These are phyloP conservation scores for Acanthurus leucopareius DNA, from an alignment of 2,797 vertebrate species.

Conservation along the genomic window DNA sequence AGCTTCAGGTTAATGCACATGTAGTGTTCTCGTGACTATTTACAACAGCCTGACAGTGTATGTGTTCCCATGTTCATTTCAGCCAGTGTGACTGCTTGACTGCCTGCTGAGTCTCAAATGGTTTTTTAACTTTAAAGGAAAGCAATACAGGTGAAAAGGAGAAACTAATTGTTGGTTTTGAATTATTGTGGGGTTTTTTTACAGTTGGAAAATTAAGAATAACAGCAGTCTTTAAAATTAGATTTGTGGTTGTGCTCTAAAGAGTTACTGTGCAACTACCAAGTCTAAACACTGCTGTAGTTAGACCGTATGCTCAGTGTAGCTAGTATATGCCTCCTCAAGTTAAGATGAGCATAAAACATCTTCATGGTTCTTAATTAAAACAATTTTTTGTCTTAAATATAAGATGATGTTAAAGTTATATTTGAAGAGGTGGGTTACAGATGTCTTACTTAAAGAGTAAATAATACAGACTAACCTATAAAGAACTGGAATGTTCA, in stretches of 20 bases:
- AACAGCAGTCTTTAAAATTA: background rate
- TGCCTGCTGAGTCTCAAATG: background rate
- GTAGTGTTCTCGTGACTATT: background rate
- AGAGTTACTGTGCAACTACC: background rate
- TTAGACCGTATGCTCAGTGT: background rate
- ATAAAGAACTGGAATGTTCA: too few species aligned
- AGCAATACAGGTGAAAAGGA: too few species aligned
- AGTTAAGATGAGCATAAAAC: background rate
- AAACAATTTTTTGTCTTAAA: background rate
- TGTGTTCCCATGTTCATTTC: background rate
- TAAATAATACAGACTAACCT: conserved; percentile 3
- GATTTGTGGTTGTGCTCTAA: background rate
- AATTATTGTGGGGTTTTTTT: background rate
- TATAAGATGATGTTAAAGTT: background rate
- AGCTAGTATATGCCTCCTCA: background rate
- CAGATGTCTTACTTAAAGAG: too few species aligned
- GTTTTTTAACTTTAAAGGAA: background rate
- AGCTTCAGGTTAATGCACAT: background rate
- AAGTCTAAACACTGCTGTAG: background rate
- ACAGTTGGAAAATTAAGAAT: background rate
- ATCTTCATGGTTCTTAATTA: background rate
- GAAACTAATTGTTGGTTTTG: background rate
- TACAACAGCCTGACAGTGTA: background rate
- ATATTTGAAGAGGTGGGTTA: background rate
- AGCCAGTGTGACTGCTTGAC: background rate